Percentiles rank a stretch among this genome's conserved stretches.
Evolutionary conservation across 2,113 vertebrate species (phyloP).

Genomic region (Panthera uncia): DNA sequence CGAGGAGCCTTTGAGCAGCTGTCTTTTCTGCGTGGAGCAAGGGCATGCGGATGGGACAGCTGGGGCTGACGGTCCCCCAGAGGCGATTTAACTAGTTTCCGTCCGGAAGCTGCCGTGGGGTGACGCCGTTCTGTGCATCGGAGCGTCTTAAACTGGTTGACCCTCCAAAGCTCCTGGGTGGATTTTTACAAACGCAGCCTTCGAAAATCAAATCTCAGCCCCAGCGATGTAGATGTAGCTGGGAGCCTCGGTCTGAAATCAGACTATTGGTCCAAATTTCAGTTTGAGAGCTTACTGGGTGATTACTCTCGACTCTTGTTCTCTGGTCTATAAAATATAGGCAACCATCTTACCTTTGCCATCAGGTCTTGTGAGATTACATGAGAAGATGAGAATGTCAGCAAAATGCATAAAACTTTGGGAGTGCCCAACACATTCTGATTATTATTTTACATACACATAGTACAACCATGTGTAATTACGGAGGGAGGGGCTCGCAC

Average conservation of each 20-base stretch:
- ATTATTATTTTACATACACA: background rate
- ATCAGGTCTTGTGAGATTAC: background rate
- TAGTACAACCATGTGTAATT: background rate
- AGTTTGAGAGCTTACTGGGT: background rate
- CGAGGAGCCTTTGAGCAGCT: background rate
- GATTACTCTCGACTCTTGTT: background rate
- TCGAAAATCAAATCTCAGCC: background rate
- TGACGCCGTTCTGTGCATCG: background rate
- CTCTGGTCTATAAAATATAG: background rate
- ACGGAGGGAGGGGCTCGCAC: background rate
- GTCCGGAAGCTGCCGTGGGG: background rate
- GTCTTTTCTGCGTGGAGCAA: background rate
- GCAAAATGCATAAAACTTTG: background rate
- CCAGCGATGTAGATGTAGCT: background rate
- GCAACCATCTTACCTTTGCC: background rate
- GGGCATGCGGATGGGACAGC: accelerated
- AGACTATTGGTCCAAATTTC: background rate
- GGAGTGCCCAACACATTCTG: background rate
- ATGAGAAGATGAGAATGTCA: background rate
- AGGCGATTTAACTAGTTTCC: background rate
- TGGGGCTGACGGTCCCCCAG: background rate
- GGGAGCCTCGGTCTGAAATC: background rate
- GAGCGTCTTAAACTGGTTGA: background rate
- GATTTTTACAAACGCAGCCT: background rate
- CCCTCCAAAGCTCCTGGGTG: background rate